phyloP scores from a whole-genome alignment of 2,888 invertebrate genomes.

The Opisthograptis luteolata region DNA sequence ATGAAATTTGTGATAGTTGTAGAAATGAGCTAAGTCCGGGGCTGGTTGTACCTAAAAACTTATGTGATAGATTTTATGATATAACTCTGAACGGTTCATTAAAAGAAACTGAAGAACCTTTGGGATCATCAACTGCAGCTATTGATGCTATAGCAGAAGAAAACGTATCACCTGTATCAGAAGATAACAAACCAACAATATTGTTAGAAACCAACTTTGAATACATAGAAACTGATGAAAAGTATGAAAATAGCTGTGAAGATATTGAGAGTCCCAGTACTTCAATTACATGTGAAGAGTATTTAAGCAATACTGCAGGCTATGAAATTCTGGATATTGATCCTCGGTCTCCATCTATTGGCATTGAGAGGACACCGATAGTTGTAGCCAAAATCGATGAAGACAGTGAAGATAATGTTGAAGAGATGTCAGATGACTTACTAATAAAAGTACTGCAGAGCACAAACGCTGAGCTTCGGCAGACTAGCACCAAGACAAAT shows the following conservation, averaged over 20 bases:
- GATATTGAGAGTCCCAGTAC: constrained; percentile 23
- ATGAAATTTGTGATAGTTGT: constrained; percentile 54
- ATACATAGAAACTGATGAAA: constrained; percentile 71
- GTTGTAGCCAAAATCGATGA: constrained; percentile 61
- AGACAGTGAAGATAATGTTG: constrained; percentile 62
- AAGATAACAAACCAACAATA: constrained; percentile 63
- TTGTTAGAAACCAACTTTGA: constrained; percentile 86
- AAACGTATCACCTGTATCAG: constrained; percentile 54
- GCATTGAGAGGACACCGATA: constrained; percentile 79
- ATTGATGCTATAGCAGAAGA: constrained; percentile 70
- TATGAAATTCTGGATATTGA: constrained; percentile 68
- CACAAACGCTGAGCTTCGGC: constrained; percentile 64
- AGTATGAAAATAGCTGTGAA: constrained; percentile 50
- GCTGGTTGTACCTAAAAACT: constrained; percentile 67
- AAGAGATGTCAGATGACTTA: constrained; percentile 78
- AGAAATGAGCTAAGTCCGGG: constrained; percentile 55
- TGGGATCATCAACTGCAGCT: constrained; percentile 73
- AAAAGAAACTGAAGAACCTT: constrained; percentile 63
- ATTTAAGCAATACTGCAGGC: constrained; percentile 44
- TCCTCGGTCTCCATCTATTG: constrained; percentile 77
- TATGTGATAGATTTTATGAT: constrained; percentile 68
- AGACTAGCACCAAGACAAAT: constrained; percentile 45
- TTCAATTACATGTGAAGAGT: constrained; percentile 2
- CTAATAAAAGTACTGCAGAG: constrained; percentile 72
- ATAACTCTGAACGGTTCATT: constrained; percentile 66